Base-by-base conservation (phyloP, 2,113 vertebrate genomes). In the Tyto alba region DNA sequence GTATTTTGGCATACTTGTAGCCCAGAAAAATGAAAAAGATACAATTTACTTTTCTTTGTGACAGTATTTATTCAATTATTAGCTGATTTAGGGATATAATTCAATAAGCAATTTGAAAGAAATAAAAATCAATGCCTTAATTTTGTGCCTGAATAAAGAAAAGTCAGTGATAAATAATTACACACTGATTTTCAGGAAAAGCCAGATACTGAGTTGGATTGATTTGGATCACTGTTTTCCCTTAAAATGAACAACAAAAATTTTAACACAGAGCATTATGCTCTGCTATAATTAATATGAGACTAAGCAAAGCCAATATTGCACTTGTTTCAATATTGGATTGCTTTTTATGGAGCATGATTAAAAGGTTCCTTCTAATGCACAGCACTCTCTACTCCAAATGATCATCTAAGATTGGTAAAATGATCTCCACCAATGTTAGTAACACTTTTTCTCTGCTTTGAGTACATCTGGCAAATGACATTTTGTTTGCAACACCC, bases 81-180 rank as follows among this genome's bases (percentile, higher is more conserved):
- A 94, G 34, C 56, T 94, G 81, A 93, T 96, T 96, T 97, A 92
- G 85, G 55, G 88, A 83, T 75, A 96, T 94, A 95, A 95, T 96
- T 89, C 95, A 96, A 89, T 97, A 95, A 96, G 53, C 13, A 15
- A 80, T 80, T 79, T 95, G 62, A 77, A 90, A 93, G 91, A 66
- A 59, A 23, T 18, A 53, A 93, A 96, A 97, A 96, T 96, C 85
- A 94, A 94, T 97, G 72, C 55, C 50, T 91, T 11, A 69, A 76
- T 95, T 93, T 95, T 91, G 63, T 95, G 38, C 63, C 38, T 34
- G 80, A 94, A 87, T 88, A 97, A 94, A 95, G 88, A 88, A 66
- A 91, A 80, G 56, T 83, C 41, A 55, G 48, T 80, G 89, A 95
- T 84, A 71, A 97, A 94, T 90, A 94, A 89, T 72, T 91, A 80